These are phyloP conservation scores for Coptotermes formosanus DNA, from an alignment of 1,140 invertebrate species.

Conservation along the genomic window DNA sequence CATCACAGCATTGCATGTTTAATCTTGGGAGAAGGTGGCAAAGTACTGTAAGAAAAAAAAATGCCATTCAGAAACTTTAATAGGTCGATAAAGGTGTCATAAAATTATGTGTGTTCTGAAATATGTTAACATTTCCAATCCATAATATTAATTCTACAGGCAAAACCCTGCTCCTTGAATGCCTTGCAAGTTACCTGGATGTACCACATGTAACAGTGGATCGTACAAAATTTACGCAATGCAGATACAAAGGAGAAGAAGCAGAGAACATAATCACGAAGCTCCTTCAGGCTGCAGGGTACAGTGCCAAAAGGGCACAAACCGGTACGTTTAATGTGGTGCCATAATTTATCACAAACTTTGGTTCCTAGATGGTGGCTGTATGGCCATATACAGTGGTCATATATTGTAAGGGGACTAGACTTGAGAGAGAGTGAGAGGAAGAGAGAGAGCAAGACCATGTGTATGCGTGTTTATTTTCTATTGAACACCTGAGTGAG, in stretches of 20 bases:
- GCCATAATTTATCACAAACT: too few relatives aligned
- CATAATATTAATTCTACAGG: conserved; percentile 54
- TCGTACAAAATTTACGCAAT: conserved; percentile 98
- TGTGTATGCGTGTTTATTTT: too few relatives aligned
- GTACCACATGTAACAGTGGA: conserved; percentile 99
- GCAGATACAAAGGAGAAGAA: conserved; percentile 99
- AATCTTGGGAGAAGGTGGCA: too few relatives aligned
- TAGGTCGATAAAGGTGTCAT: neutral
- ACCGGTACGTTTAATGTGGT: conserved; percentile 57
- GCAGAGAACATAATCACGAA: conserved; percentile 99
- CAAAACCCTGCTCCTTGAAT: conserved; percentile 96
- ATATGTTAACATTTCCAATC: neutral
- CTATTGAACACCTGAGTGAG: too few relatives aligned
- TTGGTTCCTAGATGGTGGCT: too few relatives aligned
- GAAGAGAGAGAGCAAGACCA: too few relatives aligned
- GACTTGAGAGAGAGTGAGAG: too few relatives aligned
- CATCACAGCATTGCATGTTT: too few relatives aligned
- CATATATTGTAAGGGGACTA: too few relatives aligned
- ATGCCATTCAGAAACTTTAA: neutral
- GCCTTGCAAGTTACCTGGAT: conserved; percentile 91
- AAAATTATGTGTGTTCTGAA: neutral
- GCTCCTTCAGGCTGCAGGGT: conserved; percentile 94
- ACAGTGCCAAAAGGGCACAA: conserved; percentile 94
- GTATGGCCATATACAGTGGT: too few relatives aligned
- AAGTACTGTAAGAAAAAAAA: neutral